Conservation (phyloP, 2,888 invertebrate species). For the Dasysyrphus albostriatus region DNA sequence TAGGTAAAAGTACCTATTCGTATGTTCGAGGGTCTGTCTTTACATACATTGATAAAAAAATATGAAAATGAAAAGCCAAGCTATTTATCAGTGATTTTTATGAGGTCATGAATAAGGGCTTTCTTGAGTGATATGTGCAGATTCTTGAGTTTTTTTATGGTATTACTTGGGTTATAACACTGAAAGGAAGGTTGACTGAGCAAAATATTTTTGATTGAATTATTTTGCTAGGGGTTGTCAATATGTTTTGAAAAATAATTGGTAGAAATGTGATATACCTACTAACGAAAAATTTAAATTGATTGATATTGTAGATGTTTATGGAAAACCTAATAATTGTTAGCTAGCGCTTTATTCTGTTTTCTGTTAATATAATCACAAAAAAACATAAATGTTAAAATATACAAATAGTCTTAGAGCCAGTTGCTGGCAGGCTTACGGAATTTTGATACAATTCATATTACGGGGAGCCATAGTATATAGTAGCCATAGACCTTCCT, state of each 20-base stretch:
- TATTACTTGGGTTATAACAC: slow-evolving; percentile 49
- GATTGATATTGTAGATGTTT: no score
- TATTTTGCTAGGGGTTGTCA: slow-evolving; percentile 44
- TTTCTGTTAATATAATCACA: no score
- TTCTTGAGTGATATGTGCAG: slow-evolving; percentile 59
- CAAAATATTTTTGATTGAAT: slow-evolving; percentile 55
- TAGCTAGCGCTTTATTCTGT: no score
- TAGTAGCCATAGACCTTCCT: no score
- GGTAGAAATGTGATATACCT: not conserved
- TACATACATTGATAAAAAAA: slow-evolving; percentile 53
- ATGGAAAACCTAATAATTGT: no score
- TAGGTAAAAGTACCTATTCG: slow-evolving; percentile 48
- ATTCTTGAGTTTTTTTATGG: slow-evolving; percentile 43
- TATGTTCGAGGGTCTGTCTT: not conserved
- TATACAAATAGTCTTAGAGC: no score
- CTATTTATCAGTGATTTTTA: slow-evolving; percentile 65
- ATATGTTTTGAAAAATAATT: not conserved
- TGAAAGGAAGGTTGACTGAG: slow-evolving; percentile 61
- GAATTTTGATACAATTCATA: no score
- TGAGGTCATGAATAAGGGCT: slow-evolving; percentile 46
- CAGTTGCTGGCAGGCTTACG: no score
- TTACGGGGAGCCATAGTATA: no score
- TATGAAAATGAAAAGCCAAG: slow-evolving; percentile 63
- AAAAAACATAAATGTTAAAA: no score
- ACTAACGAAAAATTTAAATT: no score